Base-by-base conservation (phyloP, 2,888 invertebrate species). In the Norana najaformis region DNA sequence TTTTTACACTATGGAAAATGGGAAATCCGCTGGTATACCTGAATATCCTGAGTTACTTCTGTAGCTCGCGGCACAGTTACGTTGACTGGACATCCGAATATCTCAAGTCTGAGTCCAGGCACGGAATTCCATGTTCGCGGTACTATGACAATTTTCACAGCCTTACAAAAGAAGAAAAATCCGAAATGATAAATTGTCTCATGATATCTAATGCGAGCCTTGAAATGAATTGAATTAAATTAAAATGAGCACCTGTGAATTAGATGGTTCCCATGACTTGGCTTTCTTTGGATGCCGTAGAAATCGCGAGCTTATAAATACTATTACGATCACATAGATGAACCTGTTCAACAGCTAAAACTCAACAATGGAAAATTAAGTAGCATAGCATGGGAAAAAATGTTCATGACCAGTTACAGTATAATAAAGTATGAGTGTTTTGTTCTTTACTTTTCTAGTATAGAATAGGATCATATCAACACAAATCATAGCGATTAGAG, bases 41-140 rank as follows among this genome's bases (percentile, higher is more conserved):
- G 85, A 36, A 85, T 36, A 35, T 36, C 14, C 85, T 85, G 85
- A 85, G 88, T 90, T 16, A 88, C 90, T 90, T 90, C 90, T 16
- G 88, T 90, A 38, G 88, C n/a, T 30, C 23, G 13, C 14, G 88
- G 88, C 23, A 88, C 30, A 37, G 83, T 85, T 23, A 23, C 41
- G 36, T 39, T 34, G 20, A 85, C 30, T 5, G 53, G 35, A n/a
- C 90, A 90, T 14, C 90, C 90, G 39, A 35, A 90, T 18, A 90
- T 69, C 36, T 90, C 90, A 16, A 90, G 37, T 38, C 69, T 90
- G 36, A 90, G 41, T 39, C n/a, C 53, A 1, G 90, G 90, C 4
- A 34, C 13, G 34, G 37, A 34, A 18, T 18, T 8, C 36, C 41
- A 90, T 23, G 88, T 83, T 20, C 41, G 36, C 18, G 90, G 90